Conservation (phyloP, 2,888 invertebrate genomes). For the Leptopilina drosophilae region DNA sequence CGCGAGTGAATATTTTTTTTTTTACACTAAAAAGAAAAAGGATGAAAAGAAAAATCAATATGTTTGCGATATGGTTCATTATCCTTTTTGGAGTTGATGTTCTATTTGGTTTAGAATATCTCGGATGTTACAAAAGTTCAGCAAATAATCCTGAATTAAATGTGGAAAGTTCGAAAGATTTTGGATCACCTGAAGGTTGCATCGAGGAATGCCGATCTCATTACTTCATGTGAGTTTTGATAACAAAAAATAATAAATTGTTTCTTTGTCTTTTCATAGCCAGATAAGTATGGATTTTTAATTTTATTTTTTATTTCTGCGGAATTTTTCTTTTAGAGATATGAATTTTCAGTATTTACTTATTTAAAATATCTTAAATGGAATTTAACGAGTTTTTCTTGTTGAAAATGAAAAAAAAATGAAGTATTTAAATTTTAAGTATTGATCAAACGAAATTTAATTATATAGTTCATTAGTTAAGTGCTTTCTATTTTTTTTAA, state of each 20-base stretch:
- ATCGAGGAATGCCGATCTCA: constrained; percentile 65
- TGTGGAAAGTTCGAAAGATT: constrained; percentile 57
- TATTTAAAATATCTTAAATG: no score
- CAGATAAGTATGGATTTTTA: background rate
- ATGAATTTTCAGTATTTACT: no score
- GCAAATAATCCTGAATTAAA: constrained; percentile 63
- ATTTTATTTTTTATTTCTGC: background rate
- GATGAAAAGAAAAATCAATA: constrained; percentile 5
- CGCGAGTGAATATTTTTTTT: background rate
- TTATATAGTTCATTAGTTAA: background rate
- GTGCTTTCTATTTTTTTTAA: no score
- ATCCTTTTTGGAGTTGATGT: constrained; percentile 42
- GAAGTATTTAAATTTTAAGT: no score
- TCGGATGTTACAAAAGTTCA: constrained; percentile 69
- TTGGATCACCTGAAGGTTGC: constrained; percentile 64
- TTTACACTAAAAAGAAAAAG: no score
- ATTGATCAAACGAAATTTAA: background rate
- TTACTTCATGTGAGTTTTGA: constrained; percentile 70
- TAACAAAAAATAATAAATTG: background rate
- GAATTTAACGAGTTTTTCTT: background rate
- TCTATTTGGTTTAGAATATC: constrained; percentile 55
- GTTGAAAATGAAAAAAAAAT: no score
- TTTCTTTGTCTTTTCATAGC: constrained; percentile 6
- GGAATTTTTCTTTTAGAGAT: background rate
- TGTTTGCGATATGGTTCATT: constrained; percentile 29